Evolutionary conservation across 2,888 invertebrate genomes (phyloP), one percentile per base, ranked within the genome.

Genomic region (Sialis lutaria): DNA sequence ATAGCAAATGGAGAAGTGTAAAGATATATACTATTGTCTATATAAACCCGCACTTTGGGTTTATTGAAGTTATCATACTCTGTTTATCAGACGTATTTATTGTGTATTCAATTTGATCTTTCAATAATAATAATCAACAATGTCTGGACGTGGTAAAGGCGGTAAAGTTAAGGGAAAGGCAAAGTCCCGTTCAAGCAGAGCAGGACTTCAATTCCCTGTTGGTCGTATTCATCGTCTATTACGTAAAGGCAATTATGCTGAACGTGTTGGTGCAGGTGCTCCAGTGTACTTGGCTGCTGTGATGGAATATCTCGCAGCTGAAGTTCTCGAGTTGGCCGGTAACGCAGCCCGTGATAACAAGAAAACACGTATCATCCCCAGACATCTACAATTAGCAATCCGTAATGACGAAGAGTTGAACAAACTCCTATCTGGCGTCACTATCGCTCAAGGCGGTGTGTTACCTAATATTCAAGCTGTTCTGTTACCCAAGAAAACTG

Each of bases 371-470:
- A 86, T 89, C 57, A 79, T 81, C 48, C 84, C 86, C 1, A 72
- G 86, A 44, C 87, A 87, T 61, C 67, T 88, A 30, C 81, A 87
- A 60, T 59, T 89, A 53, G 86, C 86, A 30, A 78, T 88, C 51
- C 70, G 82, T 10, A 86, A 85, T 61, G 88, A 89, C 61, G 84
- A 86, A 55, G 88, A 89, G 58, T 66, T 89, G 57, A 84, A 82
- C 63, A 81, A 77, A 60, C 67, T 89, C 44, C 63, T 89, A 5
- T 72, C 76, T 0, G 81, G 82, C 40, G 86, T 87, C 2, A 86
- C 85, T 13, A 87, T 89, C 58, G 79, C 85, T 30, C 82, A 88
- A 64, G 88, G 88, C 50, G 89, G 88, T 55, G 88, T 89, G 0
- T 61, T 90, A 58, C 87, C 88, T 0, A 81, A 82, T 58, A 86